A percentile compares a stretch with the other conserved stretches of the same genome.
Evolutionary conservation across 2,797 vertebrate genomes (phyloP).

Genomic region (Premnoplex brunnescens): DNA sequence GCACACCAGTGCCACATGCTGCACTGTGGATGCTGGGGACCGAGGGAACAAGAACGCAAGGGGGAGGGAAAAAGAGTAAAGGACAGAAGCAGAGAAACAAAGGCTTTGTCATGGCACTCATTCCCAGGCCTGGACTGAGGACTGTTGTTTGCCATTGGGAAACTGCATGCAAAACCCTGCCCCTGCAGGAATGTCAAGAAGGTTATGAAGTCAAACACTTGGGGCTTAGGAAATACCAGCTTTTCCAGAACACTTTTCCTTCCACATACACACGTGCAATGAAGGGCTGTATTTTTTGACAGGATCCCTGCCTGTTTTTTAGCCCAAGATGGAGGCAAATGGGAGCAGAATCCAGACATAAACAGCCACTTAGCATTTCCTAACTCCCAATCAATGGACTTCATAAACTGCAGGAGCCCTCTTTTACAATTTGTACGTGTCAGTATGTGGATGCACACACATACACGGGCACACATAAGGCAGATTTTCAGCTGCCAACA

Average conservation of each 20-base stretch:
- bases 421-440: not conserved
- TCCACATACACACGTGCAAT: not conserved
- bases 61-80: not conserved
- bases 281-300: not conserved
- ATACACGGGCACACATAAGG: rapidly evolving
- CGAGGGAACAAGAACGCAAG: not conserved
- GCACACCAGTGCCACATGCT: not conserved
- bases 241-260: not conserved
- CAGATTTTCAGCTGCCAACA: not conserved
- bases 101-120: not conserved
- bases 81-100: not conserved
- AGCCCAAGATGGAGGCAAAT: not conserved
- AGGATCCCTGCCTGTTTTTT: not conserved
- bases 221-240: not conserved
- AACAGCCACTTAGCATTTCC: not conserved
- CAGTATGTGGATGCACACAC: not conserved
- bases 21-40: not conserved
- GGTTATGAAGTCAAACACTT: not conserved
- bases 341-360: not conserved
- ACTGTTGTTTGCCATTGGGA: not conserved
- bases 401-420: not conserved
- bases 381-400: not conserved
- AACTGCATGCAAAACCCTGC: not conserved
- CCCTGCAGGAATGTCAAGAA: not conserved
- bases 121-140: not conserved